Conservation (phyloP, 2,113 vertebrate species). For the Parus major region DNA sequence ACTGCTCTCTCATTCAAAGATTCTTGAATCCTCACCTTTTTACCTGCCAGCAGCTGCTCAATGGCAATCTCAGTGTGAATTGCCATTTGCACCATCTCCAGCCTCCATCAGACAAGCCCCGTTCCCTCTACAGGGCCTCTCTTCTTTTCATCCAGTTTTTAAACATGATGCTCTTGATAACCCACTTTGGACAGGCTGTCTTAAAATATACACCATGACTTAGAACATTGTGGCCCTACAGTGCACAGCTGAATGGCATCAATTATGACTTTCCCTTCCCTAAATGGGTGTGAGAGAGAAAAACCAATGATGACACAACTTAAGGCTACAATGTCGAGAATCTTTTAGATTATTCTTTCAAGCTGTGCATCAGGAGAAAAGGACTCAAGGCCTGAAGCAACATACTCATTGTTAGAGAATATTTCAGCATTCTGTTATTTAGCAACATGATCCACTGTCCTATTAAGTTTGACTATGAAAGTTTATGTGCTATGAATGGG, state of each 20-base stretch:
- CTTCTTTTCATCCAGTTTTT: background rate
- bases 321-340: background rate
- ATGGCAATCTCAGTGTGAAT: rapidly evolving
- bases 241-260: background rate
- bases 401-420: background rate
- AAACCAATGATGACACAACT: background rate
- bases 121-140: background rate
- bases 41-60: background rate
- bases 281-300: background rate
- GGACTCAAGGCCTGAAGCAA: background rate
- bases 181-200: background rate
- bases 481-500: rapidly evolving
- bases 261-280: background rate
- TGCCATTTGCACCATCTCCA: background rate
- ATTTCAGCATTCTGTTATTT: background rate
- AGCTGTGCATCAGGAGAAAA: background rate
- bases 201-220: background rate
- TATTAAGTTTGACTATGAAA: background rate
- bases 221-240: background rate
- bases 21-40: background rate
- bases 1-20: background rate
- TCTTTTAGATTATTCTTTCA: background rate
- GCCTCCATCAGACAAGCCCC: background rate
- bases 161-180: background rate
- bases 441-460: background rate